phyloP scores from a whole-genome alignment of 2,888 invertebrate species.

The Meiosimyza decipiens region DNA sequence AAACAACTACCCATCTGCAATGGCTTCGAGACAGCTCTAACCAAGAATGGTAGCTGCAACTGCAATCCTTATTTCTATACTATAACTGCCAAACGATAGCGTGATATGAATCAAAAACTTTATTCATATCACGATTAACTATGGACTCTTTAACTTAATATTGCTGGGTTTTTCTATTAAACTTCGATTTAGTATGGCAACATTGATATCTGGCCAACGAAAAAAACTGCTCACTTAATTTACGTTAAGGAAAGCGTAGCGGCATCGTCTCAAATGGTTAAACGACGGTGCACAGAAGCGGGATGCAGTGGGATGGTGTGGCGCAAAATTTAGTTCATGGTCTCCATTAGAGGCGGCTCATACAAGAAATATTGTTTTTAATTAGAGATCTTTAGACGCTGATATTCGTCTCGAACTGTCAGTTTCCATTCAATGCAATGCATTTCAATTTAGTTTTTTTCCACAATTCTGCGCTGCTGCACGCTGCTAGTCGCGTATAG shows the following conservation, averaged over 20 bases:
- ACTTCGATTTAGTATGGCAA: background rate
- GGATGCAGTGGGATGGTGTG: too few relatives aligned
- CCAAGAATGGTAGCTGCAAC: background rate
- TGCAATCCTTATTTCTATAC: constrained; percentile 18
- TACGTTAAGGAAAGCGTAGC: background rate
- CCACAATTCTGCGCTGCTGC: constrained; percentile 1
- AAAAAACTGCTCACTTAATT: constrained; percentile 5
- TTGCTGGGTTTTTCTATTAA: constrained; percentile 1
- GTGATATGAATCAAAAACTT: constrained; percentile 30
- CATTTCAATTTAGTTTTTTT: constrained; percentile 13
- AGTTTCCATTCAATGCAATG: constrained; percentile 20
- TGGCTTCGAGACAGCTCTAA: background rate
- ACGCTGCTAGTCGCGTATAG: too few relatives aligned
- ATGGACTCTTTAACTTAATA: constrained; percentile 8
- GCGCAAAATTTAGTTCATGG: constrained; percentile 5
- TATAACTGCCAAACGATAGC: constrained; percentile 8
- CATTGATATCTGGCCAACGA: background rate
- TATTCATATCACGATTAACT: constrained; percentile 29
- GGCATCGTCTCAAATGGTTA: background rate
- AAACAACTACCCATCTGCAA: background rate
- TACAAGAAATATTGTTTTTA: constrained; percentile 34
- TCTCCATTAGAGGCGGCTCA: constrained; percentile 30
- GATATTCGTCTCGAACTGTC: constrained; percentile 28
- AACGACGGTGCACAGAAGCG: too few relatives aligned
- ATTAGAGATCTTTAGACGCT: constrained; percentile 35